Evolutionary conservation across 2,113 vertebrate species (phyloP).

Genomic region (Nanger granti): DNA sequence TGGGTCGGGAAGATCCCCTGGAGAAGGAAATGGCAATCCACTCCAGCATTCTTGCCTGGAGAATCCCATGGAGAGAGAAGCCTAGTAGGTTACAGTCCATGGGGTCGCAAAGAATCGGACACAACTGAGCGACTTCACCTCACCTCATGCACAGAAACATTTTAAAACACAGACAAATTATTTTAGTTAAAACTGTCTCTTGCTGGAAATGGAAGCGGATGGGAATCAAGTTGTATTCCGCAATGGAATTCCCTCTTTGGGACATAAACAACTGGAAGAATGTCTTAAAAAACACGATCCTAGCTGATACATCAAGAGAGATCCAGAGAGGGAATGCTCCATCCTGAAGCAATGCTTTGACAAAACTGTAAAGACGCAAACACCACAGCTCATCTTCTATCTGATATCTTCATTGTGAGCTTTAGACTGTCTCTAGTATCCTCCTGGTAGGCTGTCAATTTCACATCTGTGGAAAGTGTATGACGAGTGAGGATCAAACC

Average conservation of each 20-base stretch:
- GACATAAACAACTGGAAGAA: constrained; percentile 14
- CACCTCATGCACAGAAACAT: neutral
- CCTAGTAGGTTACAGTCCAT: no score
- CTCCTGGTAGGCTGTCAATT: neutral
- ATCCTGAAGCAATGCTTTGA: neutral
- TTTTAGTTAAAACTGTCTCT: neutral
- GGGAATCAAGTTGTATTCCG: neutral
- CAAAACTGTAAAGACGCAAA: constrained; percentile 14
- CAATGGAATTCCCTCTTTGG: neutral
- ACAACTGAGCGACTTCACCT: no score
- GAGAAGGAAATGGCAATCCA: no score
- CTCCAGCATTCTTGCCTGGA: no score
- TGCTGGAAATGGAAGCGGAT: neutral
- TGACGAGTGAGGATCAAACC: neutral
- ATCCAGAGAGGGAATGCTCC: neutral
- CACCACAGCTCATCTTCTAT: neutral
- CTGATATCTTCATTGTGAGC: neutral
- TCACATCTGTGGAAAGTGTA: neutral
- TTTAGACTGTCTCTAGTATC: neutral
- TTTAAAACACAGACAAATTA: neutral
- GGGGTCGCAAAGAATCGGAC: no score
- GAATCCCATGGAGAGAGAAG: no score
- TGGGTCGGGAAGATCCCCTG: no score
- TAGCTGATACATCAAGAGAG: neutral
- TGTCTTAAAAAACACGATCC: neutral